Evolutionary conservation across 2,888 invertebrate genomes (phyloP).

Genomic region (Torymus texanus): DNA sequence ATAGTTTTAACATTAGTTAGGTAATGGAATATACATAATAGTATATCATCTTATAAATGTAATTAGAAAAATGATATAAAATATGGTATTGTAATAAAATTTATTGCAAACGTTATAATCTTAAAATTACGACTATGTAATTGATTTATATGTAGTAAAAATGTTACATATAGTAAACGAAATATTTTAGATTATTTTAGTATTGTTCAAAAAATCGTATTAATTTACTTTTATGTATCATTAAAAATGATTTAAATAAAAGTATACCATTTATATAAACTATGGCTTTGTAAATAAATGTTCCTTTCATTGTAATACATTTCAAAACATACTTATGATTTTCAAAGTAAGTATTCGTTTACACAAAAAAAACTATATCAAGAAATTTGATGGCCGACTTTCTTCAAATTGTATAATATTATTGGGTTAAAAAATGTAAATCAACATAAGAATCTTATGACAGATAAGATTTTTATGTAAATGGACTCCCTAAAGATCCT

Average conservation of each 20-base stretch:
- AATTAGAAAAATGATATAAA: constrained; percentile 28
- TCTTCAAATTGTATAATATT: too few relatives aligned
- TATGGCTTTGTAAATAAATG: not conserved
- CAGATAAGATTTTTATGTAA: too few relatives aligned
- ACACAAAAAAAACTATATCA: too few relatives aligned
- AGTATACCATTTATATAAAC: constrained; percentile 26
- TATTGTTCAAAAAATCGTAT: not conserved
- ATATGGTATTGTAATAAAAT: constrained; percentile 6
- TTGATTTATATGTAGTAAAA: not conserved
- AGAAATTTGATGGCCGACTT: too few relatives aligned
- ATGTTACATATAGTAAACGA: constrained; percentile 1
- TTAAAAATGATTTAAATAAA: constrained; percentile 30
- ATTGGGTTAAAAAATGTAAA: too few relatives aligned
- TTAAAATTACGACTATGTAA: constrained; percentile 1
- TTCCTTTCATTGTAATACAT: too few relatives aligned
- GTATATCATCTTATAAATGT: constrained; percentile 38
- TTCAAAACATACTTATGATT: too few relatives aligned
- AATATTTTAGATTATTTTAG: constrained; percentile 19
- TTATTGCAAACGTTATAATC: constrained; percentile 25
- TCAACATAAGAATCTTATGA: too few relatives aligned
- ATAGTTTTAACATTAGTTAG: constrained; percentile 27
- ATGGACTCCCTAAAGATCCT: too few relatives aligned
- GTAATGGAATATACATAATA: constrained; percentile 24
- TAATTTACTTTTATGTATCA: constrained; percentile 21
- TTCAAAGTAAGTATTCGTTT: too few relatives aligned